Percentiles rank a stretch among this genome's conserved stretches.
Evolutionary conservation across 2,888 invertebrate species (phyloP).

Genomic region (Melinaea marsaeus): DNA sequence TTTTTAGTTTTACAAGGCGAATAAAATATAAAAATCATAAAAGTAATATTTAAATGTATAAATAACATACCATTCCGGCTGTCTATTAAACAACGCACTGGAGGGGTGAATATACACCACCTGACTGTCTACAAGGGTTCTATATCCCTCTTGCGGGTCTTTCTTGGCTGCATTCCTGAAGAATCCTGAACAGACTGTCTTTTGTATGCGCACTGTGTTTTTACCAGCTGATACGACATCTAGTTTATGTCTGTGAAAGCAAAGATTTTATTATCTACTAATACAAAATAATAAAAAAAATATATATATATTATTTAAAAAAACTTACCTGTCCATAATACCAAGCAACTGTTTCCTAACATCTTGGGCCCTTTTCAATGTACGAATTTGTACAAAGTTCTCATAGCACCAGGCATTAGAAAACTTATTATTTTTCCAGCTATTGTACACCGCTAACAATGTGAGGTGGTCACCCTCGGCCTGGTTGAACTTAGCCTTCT

Average conservation of each 20-base stretch:
- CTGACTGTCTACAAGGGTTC: slow-evolving; percentile 97
- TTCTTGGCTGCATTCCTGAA: slow-evolving; percentile 99
- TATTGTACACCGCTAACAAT: slow-evolving; percentile 97
- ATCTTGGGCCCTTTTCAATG: slow-evolving; percentile 97
- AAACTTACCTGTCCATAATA: slow-evolving; percentile 92
- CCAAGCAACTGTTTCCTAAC: slow-evolving; percentile 98
- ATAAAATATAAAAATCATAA: slow-evolving; percentile 10
- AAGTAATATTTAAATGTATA: not conserved
- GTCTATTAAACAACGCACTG: slow-evolving; percentile 97
- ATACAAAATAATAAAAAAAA: not conserved
- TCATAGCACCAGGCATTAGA: slow-evolving; percentile 99
- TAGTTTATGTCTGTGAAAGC: slow-evolving; percentile 85
- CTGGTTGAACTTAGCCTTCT: slow-evolving; percentile 99
- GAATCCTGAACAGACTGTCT: slow-evolving; percentile 98
- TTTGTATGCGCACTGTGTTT: slow-evolving; percentile 96
- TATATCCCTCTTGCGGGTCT: slow-evolving; percentile 98
- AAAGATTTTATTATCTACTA: not conserved
- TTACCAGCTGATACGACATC: slow-evolving; percentile 98
- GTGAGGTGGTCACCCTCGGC: slow-evolving; percentile 99
- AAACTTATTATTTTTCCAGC: slow-evolving; percentile 99
- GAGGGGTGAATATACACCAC: slow-evolving; percentile 99
- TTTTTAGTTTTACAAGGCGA: not conserved
- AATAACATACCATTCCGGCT: slow-evolving; percentile 92
- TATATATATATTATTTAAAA: not conserved
- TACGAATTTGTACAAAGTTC: slow-evolving; percentile 98